phyloP scores from a whole-genome alignment of 2,797 vertebrate species.

The Neopelma chrysocephalum region DNA sequence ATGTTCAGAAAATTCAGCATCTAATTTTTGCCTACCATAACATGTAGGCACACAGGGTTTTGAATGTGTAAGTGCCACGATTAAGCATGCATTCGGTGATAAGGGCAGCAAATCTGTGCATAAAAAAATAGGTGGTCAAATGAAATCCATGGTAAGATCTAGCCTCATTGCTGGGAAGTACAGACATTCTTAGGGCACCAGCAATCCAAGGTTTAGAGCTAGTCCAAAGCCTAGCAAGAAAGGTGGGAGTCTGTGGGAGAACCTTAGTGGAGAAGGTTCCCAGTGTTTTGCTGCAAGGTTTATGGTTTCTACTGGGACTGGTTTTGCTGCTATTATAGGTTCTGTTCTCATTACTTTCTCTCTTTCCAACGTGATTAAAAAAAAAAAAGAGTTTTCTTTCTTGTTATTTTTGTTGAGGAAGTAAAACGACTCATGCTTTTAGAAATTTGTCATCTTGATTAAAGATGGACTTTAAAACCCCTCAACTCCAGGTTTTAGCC shows the following conservation, averaged over 20 bases:
- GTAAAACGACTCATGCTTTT: background rate
- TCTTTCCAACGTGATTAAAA: background rate
- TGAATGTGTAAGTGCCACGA: accelerated
- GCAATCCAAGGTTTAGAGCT: background rate
- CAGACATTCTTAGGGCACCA: background rate
- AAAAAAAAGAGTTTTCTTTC: background rate
- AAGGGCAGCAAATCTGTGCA: background rate
- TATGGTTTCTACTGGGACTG: background rate
- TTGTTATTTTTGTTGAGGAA: background rate
- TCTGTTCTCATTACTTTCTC: background rate
- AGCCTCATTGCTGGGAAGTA: background rate
- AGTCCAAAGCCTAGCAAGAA: background rate
- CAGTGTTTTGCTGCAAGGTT: background rate
- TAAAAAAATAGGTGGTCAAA: background rate
- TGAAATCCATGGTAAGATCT: background rate
- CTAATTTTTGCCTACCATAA: background rate
- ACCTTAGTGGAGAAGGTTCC: background rate
- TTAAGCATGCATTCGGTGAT: background rate
- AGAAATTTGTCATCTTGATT: background rate
- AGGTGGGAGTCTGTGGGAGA: background rate
- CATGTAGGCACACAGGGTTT: background rate
- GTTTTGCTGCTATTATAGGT: background rate
- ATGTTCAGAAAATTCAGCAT: background rate
- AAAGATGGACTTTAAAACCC: background rate
- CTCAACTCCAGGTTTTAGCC: background rate